phyloP scores from a whole-genome alignment of 2,888 invertebrate genomes.

The Bimastos eiseni region DNA sequence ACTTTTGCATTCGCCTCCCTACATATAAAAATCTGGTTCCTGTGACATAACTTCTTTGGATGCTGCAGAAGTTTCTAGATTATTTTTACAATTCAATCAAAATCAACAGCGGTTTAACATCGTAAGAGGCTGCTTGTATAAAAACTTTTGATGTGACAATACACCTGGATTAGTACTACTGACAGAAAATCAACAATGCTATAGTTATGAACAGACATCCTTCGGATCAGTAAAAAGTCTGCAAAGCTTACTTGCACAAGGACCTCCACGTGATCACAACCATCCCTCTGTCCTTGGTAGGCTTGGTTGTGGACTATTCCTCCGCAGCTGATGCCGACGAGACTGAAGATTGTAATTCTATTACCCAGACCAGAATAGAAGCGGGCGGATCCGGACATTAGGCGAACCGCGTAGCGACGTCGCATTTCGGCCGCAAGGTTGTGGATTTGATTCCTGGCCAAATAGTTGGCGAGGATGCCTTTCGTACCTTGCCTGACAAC shows the following conservation, averaged over 20 bases:
- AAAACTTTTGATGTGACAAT: no score
- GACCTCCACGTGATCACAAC: not conserved
- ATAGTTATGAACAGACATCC: not conserved
- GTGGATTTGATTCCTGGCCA: conserved; percentile 24
- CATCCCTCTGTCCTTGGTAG: not conserved
- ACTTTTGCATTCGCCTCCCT: no score
- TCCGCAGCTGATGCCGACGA: conserved; percentile 16
- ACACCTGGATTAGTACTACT: no score
- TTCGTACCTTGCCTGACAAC: not conserved
- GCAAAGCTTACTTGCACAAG: not conserved
- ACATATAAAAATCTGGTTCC: no score
- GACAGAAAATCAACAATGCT: not conserved
- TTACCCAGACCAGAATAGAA: not conserved
- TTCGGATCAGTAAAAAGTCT: not conserved
- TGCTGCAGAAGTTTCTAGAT: no score
- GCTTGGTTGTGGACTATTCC: not conserved
- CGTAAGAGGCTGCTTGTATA: no score
- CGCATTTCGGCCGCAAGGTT: conserved; percentile 21
- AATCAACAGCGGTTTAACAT: no score
- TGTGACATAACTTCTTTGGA: no score
- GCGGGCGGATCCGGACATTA: not conserved
- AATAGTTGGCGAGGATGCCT: conserved; percentile 14
- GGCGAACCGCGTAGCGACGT: conserved; percentile 9
- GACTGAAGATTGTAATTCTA: not conserved
- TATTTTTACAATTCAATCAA: no score